Evolutionary conservation across 2,797 vertebrate species (phyloP).

Genomic region (Lerista edwardsae): DNA sequence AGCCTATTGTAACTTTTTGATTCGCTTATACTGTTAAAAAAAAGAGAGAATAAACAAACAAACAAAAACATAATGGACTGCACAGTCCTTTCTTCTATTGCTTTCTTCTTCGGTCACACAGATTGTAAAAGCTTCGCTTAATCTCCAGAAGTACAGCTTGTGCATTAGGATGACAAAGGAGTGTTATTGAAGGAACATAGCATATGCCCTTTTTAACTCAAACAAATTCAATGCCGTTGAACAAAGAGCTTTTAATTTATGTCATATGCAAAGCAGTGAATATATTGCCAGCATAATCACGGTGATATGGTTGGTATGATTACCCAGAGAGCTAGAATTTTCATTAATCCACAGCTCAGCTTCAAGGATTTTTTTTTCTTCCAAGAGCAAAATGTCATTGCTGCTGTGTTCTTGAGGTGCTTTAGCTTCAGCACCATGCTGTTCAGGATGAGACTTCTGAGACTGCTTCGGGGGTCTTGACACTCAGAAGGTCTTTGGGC

Average conservation of each 20-base stretch:
- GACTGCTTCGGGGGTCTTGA: neutral
- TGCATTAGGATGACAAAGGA: constrained; percentile 54
- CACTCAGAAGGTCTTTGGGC: neutral
- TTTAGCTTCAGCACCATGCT: neutral
- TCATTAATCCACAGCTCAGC: constrained; percentile 33
- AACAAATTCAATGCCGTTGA: constrained; percentile 21
- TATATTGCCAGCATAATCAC: constrained; percentile 39
- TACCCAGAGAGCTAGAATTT: constrained; percentile 39
- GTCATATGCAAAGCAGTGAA: constrained; percentile 44
- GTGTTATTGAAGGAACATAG: constrained; percentile 56
- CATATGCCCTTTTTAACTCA: constrained; percentile 45
- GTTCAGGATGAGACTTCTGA: accelerated
- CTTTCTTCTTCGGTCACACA: constrained; percentile 40
- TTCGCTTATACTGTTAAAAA: constrained; percentile 46
- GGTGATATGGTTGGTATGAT: constrained; percentile 17
- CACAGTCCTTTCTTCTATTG: constrained; percentile 45
- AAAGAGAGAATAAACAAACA: constrained; percentile 50
- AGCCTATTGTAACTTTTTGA: constrained; percentile 46
- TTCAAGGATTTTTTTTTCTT: neutral
- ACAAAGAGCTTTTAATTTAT: constrained; percentile 52
- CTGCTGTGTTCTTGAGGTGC: constrained; percentile 12
- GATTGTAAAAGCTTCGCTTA: constrained; percentile 59
- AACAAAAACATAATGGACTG: constrained; percentile 40
- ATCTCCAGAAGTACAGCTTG: constrained; percentile 48
- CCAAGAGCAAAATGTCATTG: constrained; percentile 26